These are phyloP conservation scores for Isoperla grammatica DNA, from an alignment of 2,888 invertebrate genomes.

Conservation along the genomic window DNA sequence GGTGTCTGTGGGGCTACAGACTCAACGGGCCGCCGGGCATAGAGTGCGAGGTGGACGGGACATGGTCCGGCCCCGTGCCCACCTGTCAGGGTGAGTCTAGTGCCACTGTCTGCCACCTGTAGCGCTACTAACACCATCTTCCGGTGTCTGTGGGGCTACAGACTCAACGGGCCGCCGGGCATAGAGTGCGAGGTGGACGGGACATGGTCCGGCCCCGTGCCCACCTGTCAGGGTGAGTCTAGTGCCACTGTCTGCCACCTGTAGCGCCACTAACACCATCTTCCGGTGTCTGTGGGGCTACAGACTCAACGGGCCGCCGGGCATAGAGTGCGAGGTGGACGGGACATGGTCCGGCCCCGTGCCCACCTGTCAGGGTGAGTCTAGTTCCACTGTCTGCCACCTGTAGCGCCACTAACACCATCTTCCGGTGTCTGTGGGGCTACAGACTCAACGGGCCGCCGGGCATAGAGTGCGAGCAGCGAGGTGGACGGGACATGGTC, in stretches of 20 bases:
- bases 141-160: constrained; percentile 79
- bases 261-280: no score
- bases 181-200: constrained; percentile 75
- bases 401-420: no score
- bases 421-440: constrained; percentile 81
- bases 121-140: no score
- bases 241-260: no score
- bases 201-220: constrained; percentile 71
- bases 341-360: constrained; percentile 74
- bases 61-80: constrained; percentile 73
- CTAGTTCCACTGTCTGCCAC: no score
- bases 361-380: constrained; percentile 72
- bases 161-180: constrained; percentile 67
- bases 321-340: constrained; percentile 70
- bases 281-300: no score
- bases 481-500: constrained; percentile 75
- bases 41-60: constrained; percentile 71
- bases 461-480: constrained; percentile 73
- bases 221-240: constrained; percentile 71
- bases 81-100: constrained; percentile 71
- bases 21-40: constrained; percentile 70
- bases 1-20: constrained; percentile 78
- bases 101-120: no score
- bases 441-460: constrained; percentile 70
- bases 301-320: constrained; percentile 66